phyloP scores from a whole-genome alignment of 2,113 vertebrate species.

The Thryonomys swinderianus region DNA sequence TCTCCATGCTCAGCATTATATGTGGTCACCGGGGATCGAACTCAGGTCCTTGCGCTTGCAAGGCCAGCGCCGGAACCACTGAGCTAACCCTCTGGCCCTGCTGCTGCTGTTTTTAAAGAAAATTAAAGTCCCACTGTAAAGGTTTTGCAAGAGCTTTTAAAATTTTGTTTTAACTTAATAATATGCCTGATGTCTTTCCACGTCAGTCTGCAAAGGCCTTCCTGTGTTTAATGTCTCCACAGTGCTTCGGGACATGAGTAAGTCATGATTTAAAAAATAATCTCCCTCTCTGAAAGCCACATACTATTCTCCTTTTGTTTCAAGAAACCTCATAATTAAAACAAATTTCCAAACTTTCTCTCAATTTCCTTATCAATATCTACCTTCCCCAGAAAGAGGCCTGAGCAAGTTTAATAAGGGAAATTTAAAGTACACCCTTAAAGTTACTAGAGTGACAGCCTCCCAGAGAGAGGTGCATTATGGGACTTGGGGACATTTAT shows the following conservation, averaged over 20 bases:
- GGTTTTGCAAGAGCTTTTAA: background rate
- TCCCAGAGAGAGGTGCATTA: background rate
- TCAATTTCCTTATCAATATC: background rate
- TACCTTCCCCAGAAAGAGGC: background rate
- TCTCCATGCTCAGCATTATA: too few species aligned
- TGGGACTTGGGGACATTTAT: background rate
- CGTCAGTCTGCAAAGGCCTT: background rate
- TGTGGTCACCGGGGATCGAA: too few species aligned
- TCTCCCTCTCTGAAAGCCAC: background rate
- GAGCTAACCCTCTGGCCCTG: too few species aligned
- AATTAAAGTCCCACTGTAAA: background rate
- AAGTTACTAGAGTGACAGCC: background rate
- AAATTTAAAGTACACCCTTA: background rate
- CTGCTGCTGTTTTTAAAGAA: background rate
- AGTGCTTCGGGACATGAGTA: background rate
- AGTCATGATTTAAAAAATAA: background rate
- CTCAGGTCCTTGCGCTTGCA: too few species aligned
- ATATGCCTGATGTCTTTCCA: conserved; percentile 11
- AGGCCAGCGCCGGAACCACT: too few species aligned
- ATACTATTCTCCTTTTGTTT: background rate
- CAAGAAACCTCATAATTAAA: conserved; percentile 1
- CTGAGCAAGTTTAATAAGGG: background rate
- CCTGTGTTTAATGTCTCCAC: background rate
- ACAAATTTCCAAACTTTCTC: background rate
- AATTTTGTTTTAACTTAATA: conserved; percentile 12